These are phyloP conservation scores for Stylophora pistillata DNA, from an alignment of 64 coral and sea anemone genomes.

Conservation along the genomic window DNA sequence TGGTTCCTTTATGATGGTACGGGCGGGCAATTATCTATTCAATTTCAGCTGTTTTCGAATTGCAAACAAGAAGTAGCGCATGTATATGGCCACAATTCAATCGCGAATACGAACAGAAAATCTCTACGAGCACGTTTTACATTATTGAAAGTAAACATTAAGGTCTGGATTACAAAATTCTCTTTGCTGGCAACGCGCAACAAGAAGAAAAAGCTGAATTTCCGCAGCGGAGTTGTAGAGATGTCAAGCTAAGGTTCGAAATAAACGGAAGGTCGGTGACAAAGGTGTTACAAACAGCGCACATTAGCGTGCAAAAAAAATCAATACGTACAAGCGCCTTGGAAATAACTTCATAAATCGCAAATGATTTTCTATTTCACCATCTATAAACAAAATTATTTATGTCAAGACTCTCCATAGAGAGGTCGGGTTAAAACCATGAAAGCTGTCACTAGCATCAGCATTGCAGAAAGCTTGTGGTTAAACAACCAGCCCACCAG, in stretches of 20 bases:
- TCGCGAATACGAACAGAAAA: neutral
- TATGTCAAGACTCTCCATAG: conserved; percentile 5
- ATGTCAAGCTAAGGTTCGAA: neutral
- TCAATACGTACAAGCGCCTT: neutral
- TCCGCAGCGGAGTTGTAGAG: neutral
- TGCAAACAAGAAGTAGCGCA: neutral
- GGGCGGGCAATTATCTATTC: conserved; percentile 7
- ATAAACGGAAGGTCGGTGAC: neutral
- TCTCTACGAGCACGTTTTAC: neutral
- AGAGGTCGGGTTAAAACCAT: conserved; percentile 24
- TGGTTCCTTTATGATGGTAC: neutral
- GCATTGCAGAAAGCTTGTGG: neutral
- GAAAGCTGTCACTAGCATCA: conserved; percentile 14
- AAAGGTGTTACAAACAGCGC: neutral
- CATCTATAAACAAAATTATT: neutral
- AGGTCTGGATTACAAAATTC: neutral
- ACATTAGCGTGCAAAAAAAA: neutral
- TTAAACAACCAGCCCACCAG: conserved; percentile 29
- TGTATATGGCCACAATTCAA: neutral
- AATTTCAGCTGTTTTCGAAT: conserved; percentile 37
- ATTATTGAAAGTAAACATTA: conserved; percentile 5
- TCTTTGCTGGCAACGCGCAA: neutral
- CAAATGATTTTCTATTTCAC: neutral
- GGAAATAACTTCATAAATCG: neutral
- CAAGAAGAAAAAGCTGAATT: conserved; percentile 5